Base-by-base conservation (phyloP, 2,888 invertebrate genomes). In the Tenthredo livida region DNA sequence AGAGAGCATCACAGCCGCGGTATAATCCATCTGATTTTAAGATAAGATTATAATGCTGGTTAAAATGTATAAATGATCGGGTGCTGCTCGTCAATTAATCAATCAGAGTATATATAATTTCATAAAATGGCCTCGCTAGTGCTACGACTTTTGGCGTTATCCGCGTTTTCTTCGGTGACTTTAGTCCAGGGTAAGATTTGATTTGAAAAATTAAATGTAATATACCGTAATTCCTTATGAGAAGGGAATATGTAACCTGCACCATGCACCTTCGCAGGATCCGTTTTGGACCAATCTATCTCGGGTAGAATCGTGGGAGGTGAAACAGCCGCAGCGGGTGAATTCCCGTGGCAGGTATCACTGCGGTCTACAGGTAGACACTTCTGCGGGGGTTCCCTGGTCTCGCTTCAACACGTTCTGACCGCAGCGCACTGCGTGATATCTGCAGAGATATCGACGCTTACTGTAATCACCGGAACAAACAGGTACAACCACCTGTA, bases 271-370 rank as follows among this genome's bases (percentile, higher is more conserved):
- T 17, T 50, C n/a, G 3, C 78, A 78, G 78, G 78, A 21, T 78
- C 58, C 21, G 25, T 21, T 0, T 15, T 61, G n/a, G 78, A 67
- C 67, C 33, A 17, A 67, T 67, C 67, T 33, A 67, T 67, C 17
- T 67, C 86, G 75, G 89, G 88, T 87, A 89, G 87, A 88, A 43
- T 84, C 87, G 89, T 89, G 85, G 89, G 89, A 87, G 88, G 85
- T 72, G 83, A 84, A 84, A 87, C 87, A 87, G 89, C 86, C 25
- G 67, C 50, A 70, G 73, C 80, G 75, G 86, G 86, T 86, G 86
- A 87, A 88, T 87, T 89, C 88, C 87, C 89, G 85, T 85, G 84
- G 78, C 86, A 73, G 82, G 54, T 72, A 85, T 87, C 90, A 86
- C 88, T 89, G 86, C 85, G 86, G 77, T 47, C 70, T 78, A 17